Conservation (phyloP, 1,140 invertebrate species). For the Euglossa dilemma region DNA sequence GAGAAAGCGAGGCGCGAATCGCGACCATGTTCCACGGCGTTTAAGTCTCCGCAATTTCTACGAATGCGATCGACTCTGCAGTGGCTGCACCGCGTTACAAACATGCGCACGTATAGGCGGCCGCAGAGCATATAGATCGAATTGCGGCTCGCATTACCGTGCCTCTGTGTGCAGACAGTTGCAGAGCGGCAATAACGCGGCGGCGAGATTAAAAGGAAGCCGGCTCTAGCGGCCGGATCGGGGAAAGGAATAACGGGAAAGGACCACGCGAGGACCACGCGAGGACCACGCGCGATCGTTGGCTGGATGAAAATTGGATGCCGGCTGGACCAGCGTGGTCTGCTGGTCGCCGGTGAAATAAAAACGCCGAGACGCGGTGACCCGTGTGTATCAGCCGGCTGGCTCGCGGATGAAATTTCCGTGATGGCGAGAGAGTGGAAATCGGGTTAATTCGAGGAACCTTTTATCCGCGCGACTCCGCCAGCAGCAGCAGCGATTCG, state of each 20-base stretch:
- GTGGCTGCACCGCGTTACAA: slow-evolving; percentile 41
- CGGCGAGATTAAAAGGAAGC: slow-evolving; percentile 1
- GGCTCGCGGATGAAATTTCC: too few species aligned
- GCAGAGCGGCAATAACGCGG: background rate
- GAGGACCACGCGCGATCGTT: too few species aligned
- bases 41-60: slow-evolving; percentile 49
- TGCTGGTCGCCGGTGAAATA: too few species aligned
- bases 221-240: too few species aligned
- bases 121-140: slow-evolving; percentile 61
- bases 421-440: too few species aligned
- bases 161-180: background rate
- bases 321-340: too few species aligned
- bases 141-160: slow-evolving; percentile 61
- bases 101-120: slow-evolving; percentile 59
- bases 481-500: background rate
- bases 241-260: too few species aligned
- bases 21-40: slow-evolving; percentile 28
- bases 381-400: too few species aligned
- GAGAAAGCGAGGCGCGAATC: background rate
- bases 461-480: background rate
- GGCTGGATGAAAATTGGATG: too few species aligned
- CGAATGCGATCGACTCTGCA: slow-evolving; percentile 50
- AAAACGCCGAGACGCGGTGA: too few species aligned
- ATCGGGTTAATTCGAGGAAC: too few species aligned
- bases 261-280: too few species aligned